Evolutionary conservation across 2,797 vertebrate species (phyloP), one percentile per base, ranked within the genome.

Genomic region (Sebastes steindachneri): DNA sequence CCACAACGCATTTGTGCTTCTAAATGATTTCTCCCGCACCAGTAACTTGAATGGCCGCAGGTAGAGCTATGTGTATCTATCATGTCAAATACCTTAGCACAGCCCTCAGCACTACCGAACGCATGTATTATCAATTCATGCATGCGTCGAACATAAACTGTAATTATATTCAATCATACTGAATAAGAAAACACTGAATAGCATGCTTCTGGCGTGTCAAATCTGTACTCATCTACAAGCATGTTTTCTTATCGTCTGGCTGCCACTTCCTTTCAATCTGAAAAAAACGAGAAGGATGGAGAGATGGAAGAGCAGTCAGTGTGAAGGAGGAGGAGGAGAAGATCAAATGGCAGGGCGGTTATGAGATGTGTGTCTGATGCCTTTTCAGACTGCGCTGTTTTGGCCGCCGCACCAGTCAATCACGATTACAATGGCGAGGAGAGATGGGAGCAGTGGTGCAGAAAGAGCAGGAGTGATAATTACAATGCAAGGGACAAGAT

Each of bases 401-500:
- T 93, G 94, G 95, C 96, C 93, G 94, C 92, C 94, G 80, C 93
- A 94, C 96, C 94, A 97, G 96, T 97, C 96, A 97, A 97, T 97
- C 96, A 97, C 95, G 92, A 96, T 96, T 96, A 96, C 96, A 96
- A 95, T 93, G 92, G 93, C 94, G 96, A 94, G 89, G 89, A 95
- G 92, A 97, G 96, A 96, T 94, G 94, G 95, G 96, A 93, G 96
- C 95, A 95, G 89, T 93, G 95, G 95, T 92, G 96, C 97, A 96
- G 96, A 96, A 97, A 97, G 96, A 95, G 95, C 95, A 96, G 94
- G 86, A 89, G 92, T 93, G 94, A 95, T 96, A 96, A 97, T 96
- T 97, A 96, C 91, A 94, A 97, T 94, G 92, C 92, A 93, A 93
- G 91, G 96, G 96, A 97, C 95, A 96, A 96, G 95, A 96, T 96